phyloP scores from a whole-genome alignment of 2,797 vertebrate genomes.

The Fistularia tabacaria region DNA sequence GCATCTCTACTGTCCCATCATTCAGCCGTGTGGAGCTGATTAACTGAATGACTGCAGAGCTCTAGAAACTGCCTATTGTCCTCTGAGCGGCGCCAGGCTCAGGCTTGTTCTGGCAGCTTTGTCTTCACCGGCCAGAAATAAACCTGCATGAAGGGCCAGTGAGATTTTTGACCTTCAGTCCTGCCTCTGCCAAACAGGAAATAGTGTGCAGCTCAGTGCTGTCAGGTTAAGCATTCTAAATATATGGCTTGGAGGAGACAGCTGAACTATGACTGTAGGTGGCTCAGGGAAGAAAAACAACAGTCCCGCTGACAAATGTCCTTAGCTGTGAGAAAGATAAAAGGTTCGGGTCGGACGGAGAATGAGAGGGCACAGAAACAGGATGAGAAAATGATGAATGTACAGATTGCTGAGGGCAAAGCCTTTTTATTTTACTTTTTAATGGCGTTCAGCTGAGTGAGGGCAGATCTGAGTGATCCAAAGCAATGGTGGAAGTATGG shows the following conservation, averaged over 20 bases:
- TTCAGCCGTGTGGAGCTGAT: constrained; percentile 20
- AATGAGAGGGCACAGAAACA: constrained; percentile 22
- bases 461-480: background rate
- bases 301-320: constrained; percentile 18
- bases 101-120: constrained; percentile 44
- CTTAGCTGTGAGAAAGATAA: constrained; percentile 27
- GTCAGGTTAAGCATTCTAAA: constrained; percentile 43
- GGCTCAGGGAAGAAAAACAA: constrained; percentile 20
- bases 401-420: constrained; percentile 9
- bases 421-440: background rate
- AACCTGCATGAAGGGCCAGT: constrained; percentile 25
- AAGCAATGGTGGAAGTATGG: background rate
- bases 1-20: constrained; percentile 10
- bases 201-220: constrained; percentile 21
- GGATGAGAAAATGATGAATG: constrained; percentile 25
- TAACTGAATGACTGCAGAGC: constrained; percentile 24
- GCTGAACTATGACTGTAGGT: constrained; percentile 36
- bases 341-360: constrained; percentile 28
- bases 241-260: constrained; percentile 39
- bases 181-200: constrained; percentile 21
- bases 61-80: constrained; percentile 58
- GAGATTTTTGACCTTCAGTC: constrained; percentile 28
- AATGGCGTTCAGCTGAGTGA: background rate
- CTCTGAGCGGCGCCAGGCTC: constrained; percentile 24
- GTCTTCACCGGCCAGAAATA: constrained; percentile 31